Base-by-base conservation (phyloP, 1,140 invertebrate species). In the Drosophila athabasca region DNA sequence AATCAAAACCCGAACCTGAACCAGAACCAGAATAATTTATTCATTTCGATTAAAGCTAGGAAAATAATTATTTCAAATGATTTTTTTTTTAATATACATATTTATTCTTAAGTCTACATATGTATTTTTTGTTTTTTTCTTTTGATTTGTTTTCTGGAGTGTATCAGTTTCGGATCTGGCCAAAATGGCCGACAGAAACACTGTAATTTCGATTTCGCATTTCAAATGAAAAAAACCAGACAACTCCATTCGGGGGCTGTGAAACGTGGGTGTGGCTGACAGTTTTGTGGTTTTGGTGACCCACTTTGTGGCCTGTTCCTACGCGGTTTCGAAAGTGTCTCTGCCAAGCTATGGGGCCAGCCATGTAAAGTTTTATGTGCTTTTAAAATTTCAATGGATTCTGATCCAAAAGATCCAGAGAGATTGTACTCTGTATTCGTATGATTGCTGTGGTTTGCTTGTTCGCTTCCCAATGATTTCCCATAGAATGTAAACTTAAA, bases 51-150 rank as follows among this genome's bases (percentile, higher is more conserved):
- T 62, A 66, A 50, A 22, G 35, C 44, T 73, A 73, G 55, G 49
- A 31, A 53, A 79, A 83, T 71, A 71, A 76, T 58, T 73, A 58
- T 46, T 26, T 41, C 13, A 44, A 57, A 41, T 26, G 24, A 6
- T 48, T 61, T 79, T 61, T 50, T 68, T 62, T 67, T 64, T 49
- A 78, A 81, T 82, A 76, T 66, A 87, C 5, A 24, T 5, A 26
- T 71, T 74, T 88, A 79, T 62, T 75, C 48, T 65, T 71, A 88
- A 62, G 66, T 51, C 73, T n/a, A n/a, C n/a, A n/a, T 9, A 49
- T 19, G 64, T 15, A 46, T 46, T 29, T 55, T 48, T 41, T 13
- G 55, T 59, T 35, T 46, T 57, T 39, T 50, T 52, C 22, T 58
- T 54, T 49, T 58, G 15, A 62, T 64, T 54, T n/a, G 26, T 31